A percentile compares a stretch with the other conserved stretches of the same genome.
Conservation (phyloP, 1,140 invertebrate species). For the Bombus confusus region DNA sequence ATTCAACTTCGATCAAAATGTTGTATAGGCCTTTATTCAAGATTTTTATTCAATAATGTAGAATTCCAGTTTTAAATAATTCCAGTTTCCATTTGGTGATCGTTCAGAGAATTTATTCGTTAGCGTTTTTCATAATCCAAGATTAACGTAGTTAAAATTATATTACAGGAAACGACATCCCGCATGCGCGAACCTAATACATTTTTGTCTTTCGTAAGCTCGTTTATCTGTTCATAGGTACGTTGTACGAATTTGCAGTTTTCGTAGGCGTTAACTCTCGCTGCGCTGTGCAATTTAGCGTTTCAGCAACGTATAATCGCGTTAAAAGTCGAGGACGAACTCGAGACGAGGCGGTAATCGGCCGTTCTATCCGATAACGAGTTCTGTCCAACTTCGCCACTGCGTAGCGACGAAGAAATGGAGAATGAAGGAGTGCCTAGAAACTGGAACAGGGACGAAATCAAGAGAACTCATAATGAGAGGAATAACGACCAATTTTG, state of each 20-base stretch:
- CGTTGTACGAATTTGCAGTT: conserved; percentile 56
- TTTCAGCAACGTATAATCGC: conserved; percentile 68
- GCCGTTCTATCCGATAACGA: conserved; percentile 69
- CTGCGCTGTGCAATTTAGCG: conserved; percentile 63
- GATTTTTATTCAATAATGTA: no score
- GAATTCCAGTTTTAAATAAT: no score
- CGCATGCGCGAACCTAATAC: background rate
- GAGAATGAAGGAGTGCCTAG: conserved; percentile 49
- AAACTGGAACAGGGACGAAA: conserved; percentile 34
- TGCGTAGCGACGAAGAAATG: conserved; percentile 54
- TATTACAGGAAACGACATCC: no score
- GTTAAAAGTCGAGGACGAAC: conserved; percentile 68
- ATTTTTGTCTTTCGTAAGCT: conserved; percentile 8
- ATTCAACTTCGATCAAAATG: no score
- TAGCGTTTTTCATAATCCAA: background rate
- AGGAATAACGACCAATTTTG: conserved; percentile 42
- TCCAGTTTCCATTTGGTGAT: no score
- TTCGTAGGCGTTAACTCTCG: conserved; percentile 64
- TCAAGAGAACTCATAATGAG: conserved; percentile 18
- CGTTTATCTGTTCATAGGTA: conserved; percentile 17
- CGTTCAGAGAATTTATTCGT: no score
- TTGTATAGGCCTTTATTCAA: no score
- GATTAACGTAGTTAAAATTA: no score
- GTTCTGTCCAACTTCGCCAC: conserved; percentile 66
- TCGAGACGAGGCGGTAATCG: conserved; percentile 67